phyloP scores from a whole-genome alignment of 2,888 invertebrate species.

The Pyrrhosoma nymphula region DNA sequence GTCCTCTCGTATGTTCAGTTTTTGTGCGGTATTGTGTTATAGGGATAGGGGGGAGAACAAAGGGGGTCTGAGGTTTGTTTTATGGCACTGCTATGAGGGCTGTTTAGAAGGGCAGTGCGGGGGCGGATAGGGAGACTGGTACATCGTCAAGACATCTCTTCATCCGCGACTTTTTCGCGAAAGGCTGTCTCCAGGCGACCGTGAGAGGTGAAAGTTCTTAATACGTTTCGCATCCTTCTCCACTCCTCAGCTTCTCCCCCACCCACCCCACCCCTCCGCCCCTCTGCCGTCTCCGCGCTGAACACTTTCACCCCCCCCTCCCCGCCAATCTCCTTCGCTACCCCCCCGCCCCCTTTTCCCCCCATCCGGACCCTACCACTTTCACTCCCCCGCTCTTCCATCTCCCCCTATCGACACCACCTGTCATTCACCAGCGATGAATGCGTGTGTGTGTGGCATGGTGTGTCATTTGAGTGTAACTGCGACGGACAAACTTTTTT shows the following conservation, averaged over 20 bases:
- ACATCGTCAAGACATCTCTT: not conserved
- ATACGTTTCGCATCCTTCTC: not conserved
- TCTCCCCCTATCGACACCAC: not conserved
- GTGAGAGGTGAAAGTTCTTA: slow-evolving; percentile 50
- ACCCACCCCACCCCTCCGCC: not conserved
- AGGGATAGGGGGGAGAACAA: too few species aligned
- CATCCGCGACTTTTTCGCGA: slow-evolving; percentile 37
- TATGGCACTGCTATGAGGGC: too few species aligned
- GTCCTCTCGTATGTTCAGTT: too few species aligned
- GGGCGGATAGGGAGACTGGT: not conserved
- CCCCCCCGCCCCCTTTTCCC: not conserved
- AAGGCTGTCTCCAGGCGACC: slow-evolving; percentile 4
- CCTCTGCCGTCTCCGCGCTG: not conserved
- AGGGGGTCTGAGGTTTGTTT: too few species aligned
- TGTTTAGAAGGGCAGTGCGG: too few species aligned
- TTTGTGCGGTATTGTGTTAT: too few species aligned
- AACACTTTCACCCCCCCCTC: not conserved
- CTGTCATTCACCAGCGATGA: not conserved
- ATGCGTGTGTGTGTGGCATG: too few species aligned
- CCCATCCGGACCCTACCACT: not conserved
- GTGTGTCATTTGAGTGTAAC: too few species aligned
- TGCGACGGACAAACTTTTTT: too few species aligned
- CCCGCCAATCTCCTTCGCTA: not conserved
- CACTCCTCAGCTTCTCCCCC: not conserved
- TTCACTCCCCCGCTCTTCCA: slow-evolving; percentile 11